These are phyloP conservation scores for Ormyrus labotus DNA, from an alignment of 2,888 invertebrate genomes.

Conservation along the genomic window DNA sequence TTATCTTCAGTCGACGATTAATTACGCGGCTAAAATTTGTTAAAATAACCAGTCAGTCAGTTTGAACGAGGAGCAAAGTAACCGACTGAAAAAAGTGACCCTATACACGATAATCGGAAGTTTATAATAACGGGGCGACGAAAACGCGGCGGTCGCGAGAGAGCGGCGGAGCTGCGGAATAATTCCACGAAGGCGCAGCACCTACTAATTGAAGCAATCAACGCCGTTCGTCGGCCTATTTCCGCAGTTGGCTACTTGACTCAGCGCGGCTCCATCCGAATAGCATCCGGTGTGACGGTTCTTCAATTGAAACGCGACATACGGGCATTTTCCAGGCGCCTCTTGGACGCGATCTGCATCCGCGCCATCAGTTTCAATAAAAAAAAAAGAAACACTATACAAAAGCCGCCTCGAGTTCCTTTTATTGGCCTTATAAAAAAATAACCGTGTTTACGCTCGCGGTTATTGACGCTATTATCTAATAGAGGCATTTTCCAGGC, in stretches of 20 bases:
- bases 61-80: neutral
- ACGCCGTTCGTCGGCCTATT: slow-evolving; percentile 59
- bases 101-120: neutral
- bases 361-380: slow-evolving; percentile 19
- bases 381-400: neutral
- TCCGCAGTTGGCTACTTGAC: slow-evolving; percentile 62
- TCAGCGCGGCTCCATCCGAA: slow-evolving; percentile 53
- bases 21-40: too few species aligned
- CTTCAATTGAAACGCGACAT: slow-evolving; percentile 51
- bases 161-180: slow-evolving; percentile 44
- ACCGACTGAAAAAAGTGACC: neutral
- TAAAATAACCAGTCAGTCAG: too few species aligned
- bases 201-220: slow-evolving; percentile 61
- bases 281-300: slow-evolving; percentile 43
- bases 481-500: too few species aligned
- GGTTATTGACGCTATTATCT: too few species aligned
- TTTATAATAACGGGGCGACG: neutral
- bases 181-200: slow-evolving; percentile 60
- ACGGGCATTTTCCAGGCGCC: slow-evolving; percentile 53
- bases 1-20: too few species aligned
- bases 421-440: slow-evolving; percentile 10
- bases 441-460: neutral
- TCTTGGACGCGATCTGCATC: slow-evolving; percentile 9
- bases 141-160: slow-evolving; percentile 1
- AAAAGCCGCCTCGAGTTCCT: too few species aligned